Evolutionary conservation across 2,888 invertebrate species (phyloP).

Genomic region (Drosophila mimetica): DNA sequence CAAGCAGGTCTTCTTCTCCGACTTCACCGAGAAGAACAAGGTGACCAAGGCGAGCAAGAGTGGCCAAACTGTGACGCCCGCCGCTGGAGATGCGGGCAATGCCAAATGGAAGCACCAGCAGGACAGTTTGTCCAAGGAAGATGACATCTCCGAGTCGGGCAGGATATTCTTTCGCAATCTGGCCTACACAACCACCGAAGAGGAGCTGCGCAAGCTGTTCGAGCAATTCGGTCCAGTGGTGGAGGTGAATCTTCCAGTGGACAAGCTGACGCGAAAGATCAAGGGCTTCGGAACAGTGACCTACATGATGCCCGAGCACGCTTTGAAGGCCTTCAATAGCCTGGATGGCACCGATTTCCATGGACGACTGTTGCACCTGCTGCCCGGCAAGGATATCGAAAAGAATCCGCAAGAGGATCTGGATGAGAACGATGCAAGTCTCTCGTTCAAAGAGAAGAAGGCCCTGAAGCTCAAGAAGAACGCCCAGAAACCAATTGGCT

Average conservation of each 20-base stretch:
- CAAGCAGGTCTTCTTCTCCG: constrained; percentile 87
- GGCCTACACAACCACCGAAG: constrained; percentile 93
- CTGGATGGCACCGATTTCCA: constrained; percentile 96
- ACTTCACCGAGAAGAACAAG: constrained; percentile 85
- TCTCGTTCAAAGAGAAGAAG: constrained; percentile 94
- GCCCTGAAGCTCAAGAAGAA: constrained; percentile 89
- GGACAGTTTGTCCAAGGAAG: constrained; percentile 88
- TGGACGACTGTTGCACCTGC: constrained; percentile 96
- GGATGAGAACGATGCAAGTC: constrained; percentile 86
- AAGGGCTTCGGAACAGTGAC: constrained; percentile 97
- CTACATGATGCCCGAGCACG: constrained; percentile 97
- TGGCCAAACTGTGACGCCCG: constrained; percentile 8
- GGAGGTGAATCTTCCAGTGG: constrained; percentile 95
- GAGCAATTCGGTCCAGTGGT: constrained; percentile 93
- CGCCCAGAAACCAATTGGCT: constrained; percentile 93
- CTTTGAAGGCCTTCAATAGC: constrained; percentile 93
- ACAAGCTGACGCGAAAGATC: constrained; percentile 90
- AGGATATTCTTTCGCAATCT: constrained; percentile 96
- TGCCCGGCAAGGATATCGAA: constrained; percentile 89
- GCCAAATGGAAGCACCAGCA: constrained; percentile 88
- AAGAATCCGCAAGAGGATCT: constrained; percentile 85
- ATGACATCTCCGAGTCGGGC: constrained; percentile 94
- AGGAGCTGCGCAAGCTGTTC: constrained; percentile 93
- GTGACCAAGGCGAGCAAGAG: constrained; percentile 75
- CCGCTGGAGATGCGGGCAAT: constrained; percentile 59